These are phyloP conservation scores for Datnioides undecimradiatus DNA, from an alignment of 2,113 vertebrate species.

Conservation along the genomic window DNA sequence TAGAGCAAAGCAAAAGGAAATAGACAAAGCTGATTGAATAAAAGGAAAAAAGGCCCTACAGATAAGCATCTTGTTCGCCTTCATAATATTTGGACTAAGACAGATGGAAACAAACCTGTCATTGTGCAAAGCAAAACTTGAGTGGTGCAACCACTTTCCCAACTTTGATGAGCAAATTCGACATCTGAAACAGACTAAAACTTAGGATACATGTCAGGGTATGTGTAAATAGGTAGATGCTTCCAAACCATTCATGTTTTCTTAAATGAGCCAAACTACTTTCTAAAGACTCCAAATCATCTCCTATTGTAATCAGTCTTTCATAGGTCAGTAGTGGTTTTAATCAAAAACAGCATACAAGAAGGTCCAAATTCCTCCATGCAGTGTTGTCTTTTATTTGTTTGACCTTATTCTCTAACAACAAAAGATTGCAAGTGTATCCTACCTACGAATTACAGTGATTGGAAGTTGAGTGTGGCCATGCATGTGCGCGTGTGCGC, in stretches of 20 bases:
- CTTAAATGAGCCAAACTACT: conserved; percentile 14
- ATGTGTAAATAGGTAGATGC: background rate
- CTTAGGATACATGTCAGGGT: background rate
- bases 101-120: conserved; percentile 56
- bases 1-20: conserved; percentile 53
- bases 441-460: conserved; percentile 5
- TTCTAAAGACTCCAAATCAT: background rate
- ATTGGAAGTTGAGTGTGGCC: background rate
- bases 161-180: conserved; percentile 36
- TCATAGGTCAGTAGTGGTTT: conserved; percentile 17
- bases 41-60: conserved; percentile 29
- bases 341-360: conserved; percentile 20
- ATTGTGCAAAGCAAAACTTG: conserved; percentile 10
- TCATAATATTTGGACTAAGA: conserved; percentile 55
- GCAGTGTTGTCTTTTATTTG: background rate
- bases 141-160: background rate
- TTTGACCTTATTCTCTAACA: conserved; percentile 35
- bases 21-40: conserved; percentile 59
- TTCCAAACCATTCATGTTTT: background rate
- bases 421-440: conserved; percentile 19
- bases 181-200: conserved; percentile 21
- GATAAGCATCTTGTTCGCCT: conserved; percentile 61
- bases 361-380: background rate
- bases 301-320: conserved; percentile 21
- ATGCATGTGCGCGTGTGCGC: background rate